Evolutionary conservation across 2,888 invertebrate species (phyloP).

Genomic region (Micoletzkya japonica): DNA sequence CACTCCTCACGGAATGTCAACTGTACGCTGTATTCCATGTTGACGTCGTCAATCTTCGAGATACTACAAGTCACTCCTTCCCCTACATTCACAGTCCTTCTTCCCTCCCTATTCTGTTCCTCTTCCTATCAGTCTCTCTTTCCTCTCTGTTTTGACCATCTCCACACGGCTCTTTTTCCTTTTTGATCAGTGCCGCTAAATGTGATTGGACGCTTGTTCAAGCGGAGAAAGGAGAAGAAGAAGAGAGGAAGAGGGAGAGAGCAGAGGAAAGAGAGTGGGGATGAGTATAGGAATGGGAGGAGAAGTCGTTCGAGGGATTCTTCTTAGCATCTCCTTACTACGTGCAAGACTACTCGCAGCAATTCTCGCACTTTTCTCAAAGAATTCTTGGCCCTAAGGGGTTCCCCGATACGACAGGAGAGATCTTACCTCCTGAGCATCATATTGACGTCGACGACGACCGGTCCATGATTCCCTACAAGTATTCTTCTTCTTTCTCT

Average conservation of each 20-base stretch:
- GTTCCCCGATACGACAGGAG: too few species aligned
- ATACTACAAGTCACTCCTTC: conserved; percentile 43
- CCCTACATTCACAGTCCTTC: not conserved
- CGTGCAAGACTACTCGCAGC: too few species aligned
- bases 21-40: conserved; percentile 77
- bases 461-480: conserved; percentile 55
- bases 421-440: conserved; percentile 53
- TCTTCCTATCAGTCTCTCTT: not conserved
- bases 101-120: not conserved
- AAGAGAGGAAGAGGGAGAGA: not conserved
- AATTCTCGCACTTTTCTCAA: too few species aligned
- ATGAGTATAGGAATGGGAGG: not conserved
- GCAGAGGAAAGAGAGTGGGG: not conserved
- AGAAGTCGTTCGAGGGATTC: too few species aligned
- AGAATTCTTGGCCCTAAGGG: too few species aligned
- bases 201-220: not conserved
- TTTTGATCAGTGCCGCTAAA: not conserved
- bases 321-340: too few species aligned
- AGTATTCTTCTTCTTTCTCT: not conserved
- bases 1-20: conserved; percentile 95
- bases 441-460: conserved; percentile 61
- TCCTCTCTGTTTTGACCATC: not conserved
- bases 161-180: not conserved
- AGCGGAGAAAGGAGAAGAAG: not conserved
- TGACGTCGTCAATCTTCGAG: conserved; percentile 63